phyloP scores from a whole-genome alignment of 1,140 invertebrate genomes.

The Drosophila baimaii region DNA sequence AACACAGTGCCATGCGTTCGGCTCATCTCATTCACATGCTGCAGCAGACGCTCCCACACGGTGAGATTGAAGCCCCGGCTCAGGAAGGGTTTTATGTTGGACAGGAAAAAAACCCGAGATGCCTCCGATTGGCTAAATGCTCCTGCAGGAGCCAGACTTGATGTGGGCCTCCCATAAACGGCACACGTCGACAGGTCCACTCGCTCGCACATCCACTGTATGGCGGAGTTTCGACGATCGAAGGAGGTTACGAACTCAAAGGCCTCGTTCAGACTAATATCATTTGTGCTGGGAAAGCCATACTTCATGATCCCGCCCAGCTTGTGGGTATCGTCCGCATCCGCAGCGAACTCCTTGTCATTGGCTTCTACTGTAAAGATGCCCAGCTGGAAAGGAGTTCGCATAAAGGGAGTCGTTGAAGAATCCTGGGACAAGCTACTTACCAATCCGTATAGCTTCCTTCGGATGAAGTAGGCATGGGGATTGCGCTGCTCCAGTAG shows the following conservation, averaged over 20 bases:
- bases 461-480: conserved; percentile 66
- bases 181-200: conserved; percentile 82
- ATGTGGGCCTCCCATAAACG: conserved; percentile 71
- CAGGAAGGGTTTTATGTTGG: conserved; percentile 98
- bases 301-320: conserved; percentile 91
- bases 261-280: conserved; percentile 92
- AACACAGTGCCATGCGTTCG: conserved; percentile 93
- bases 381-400: conserved; percentile 32
- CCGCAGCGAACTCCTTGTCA: not conserved
- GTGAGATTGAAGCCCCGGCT: conserved; percentile 97
- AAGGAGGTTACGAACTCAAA: conserved; percentile 94
- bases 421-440: not conserved
- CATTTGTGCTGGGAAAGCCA: conserved; percentile 96
- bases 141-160: not conserved
- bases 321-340: conserved; percentile 26
- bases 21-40: conserved; percentile 91
- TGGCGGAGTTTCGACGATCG: conserved; percentile 93
- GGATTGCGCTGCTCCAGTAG: conserved; percentile 60
- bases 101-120: conserved; percentile 94
- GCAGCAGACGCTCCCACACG: conserved; percentile 96
- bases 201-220: conserved; percentile 99
- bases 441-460: conserved; percentile 66
- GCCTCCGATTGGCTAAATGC: conserved; percentile 58
- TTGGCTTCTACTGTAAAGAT: conserved; percentile 37
- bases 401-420: not conserved